phyloP scores from a whole-genome alignment of 2,113 vertebrate species.

The Carassius gibelio region DNA sequence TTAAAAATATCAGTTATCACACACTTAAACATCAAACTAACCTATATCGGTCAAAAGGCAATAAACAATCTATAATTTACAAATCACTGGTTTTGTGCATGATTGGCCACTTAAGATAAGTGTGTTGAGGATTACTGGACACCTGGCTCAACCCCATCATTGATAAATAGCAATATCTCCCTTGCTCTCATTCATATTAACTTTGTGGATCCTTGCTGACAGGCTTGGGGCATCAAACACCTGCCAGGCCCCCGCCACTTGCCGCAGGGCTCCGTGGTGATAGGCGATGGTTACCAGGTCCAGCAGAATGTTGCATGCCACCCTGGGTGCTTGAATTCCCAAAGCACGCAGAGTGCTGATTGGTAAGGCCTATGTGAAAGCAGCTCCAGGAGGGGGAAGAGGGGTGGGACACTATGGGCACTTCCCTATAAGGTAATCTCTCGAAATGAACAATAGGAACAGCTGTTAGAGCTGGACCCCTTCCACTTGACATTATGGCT shows the following conservation, averaged over 20 bases:
- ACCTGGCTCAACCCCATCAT: conserved; percentile 21
- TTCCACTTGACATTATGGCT: neutral
- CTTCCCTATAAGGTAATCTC: conserved; percentile 53
- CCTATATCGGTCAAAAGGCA: neutral
- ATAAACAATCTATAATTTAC: neutral
- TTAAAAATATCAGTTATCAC: too few relatives aligned
- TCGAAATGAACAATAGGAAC: conserved; percentile 50
- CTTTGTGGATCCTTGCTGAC: conserved; percentile 40
- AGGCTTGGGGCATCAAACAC: conserved; percentile 39
- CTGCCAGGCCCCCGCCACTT: conserved; percentile 28
- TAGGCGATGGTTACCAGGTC: conserved; percentile 50
- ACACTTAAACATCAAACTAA: neutral
- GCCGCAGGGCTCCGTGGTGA: conserved; percentile 7
- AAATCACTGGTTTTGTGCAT: neutral
- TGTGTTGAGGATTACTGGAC: neutral
- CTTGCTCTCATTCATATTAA: conserved; percentile 19
- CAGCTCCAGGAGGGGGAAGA: neutral
- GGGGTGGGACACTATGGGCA: conserved; percentile 26
- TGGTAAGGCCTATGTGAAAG: conserved; percentile 23
- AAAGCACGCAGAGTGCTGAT: conserved; percentile 14
- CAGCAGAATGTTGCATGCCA: conserved; percentile 45
- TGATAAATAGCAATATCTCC: conserved; percentile 4
- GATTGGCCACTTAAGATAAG: neutral
- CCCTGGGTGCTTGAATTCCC: conserved; percentile 45
- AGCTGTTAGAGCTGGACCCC: conserved; percentile 29